Base-by-base conservation (phyloP, 2,797 vertebrate species). In the Scleropages formosus region DNA sequence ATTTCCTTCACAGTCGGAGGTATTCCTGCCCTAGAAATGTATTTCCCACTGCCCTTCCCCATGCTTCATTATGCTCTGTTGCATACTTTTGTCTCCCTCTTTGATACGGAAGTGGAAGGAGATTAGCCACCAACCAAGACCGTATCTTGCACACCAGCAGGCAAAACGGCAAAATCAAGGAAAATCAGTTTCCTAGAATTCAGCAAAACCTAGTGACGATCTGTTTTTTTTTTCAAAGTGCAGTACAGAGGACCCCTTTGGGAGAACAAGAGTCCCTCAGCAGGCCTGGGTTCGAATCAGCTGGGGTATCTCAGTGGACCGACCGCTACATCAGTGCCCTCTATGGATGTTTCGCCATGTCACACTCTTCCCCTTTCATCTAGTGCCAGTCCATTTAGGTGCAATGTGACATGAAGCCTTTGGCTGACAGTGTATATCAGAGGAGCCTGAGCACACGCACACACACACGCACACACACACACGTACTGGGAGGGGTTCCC, bases 61-160 rank as follows among this genome's bases (percentile, higher is more conserved):
- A 18, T 53, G 47, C 46, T 56, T 70, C 49, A 26, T 69, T 51
- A 69, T 69, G 67, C 47, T 70, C 47, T 27, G 20, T 24, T 49
- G 49, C 49, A 10, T 22, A 26, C 24, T 53, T 11, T 56, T 56
- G 53, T 12, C 3, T 12, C 1, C 53, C 18, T 56, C 18, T 18
- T 12, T 68, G 46, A 39, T 49, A 1, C 65, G 46, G 22, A 12
- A 22, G 67, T 20, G 20, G 53, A 56, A 11, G 53, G 18, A 56
- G 1, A 56, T 56, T 12, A 18, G 18, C 53, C 10, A 11, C 47
- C 24, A 2, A 2, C 31, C 31, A 39, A 31, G 24, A 69, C 26
- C 24, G 26, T 56, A 16, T 46, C 20, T 53, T 70, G 70, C n/a
- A 11, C 18, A 49, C 22, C 49, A 51, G 22, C 20, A 11, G 47